Evolutionary conservation across 2,797 vertebrate species (phyloP).

Genomic region (Sebastolobus alascanus): DNA sequence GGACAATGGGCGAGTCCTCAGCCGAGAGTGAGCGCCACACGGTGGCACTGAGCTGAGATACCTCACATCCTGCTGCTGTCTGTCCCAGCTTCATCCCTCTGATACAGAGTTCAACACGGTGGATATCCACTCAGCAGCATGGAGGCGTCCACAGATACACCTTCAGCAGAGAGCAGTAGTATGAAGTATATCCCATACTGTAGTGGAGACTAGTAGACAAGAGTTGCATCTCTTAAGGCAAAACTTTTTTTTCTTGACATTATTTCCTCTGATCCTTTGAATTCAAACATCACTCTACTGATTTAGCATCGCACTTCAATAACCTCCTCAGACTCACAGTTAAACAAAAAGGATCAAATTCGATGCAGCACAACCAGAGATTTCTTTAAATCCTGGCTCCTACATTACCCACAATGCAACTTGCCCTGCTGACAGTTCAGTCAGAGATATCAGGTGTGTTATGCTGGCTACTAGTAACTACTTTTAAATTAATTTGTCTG

Average conservation of each 20-base stretch:
- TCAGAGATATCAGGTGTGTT: neutral
- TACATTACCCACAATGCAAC: neutral
- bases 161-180: neutral
- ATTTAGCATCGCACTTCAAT: neutral
- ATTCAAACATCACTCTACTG: neutral
- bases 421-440: neutral
- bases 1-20: neutral
- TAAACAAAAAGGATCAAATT: too few relatives aligned
- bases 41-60: conserved; percentile 40
- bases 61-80: neutral
- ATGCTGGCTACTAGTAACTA: neutral
- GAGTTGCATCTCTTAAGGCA: neutral
- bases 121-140: neutral
- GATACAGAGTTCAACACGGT: conserved; percentile 68
- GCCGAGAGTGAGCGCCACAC: conserved; percentile 52
- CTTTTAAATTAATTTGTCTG: neutral
- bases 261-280: neutral
- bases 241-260: neutral
- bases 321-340: neutral
- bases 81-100: conserved; percentile 40
- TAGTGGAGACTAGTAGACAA: neutral
- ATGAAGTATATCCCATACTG: too few relatives aligned
- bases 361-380: too few relatives aligned
- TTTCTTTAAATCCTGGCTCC: neutral
- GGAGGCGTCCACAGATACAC: neutral